A percentile compares a stretch with the other conserved stretches of the same genome.
Evolutionary conservation across 2,888 invertebrate genomes (phyloP).

Genomic region (Diachrysia chrysitis): DNA sequence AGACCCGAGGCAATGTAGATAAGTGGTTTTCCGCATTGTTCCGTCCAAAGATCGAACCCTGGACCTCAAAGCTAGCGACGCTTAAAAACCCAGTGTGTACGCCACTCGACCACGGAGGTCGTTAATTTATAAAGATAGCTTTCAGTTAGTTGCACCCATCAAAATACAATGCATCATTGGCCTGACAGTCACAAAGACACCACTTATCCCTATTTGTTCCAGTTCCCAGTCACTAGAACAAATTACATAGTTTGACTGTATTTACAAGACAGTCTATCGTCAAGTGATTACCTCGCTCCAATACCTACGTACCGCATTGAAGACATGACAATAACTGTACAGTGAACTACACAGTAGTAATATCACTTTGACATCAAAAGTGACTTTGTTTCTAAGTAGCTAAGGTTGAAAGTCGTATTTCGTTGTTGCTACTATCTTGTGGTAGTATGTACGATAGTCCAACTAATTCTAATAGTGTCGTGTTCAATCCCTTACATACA

Average conservation of each 20-base stretch:
- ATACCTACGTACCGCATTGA: conserved; percentile 14
- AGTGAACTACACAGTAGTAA: neutral
- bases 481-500: conserved; percentile 22
- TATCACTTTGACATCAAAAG: neutral
- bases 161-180: neutral
- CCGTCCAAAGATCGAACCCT: too few species aligned
- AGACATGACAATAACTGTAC: conserved; percentile 35
- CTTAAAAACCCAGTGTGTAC: too few species aligned
- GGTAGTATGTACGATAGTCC: neutral
- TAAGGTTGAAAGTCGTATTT: neutral
- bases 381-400: neutral
- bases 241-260: conserved; percentile 6
- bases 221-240: neutral
- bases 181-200: conserved; percentile 4
- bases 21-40: too few species aligned
- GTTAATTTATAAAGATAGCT: too few species aligned
- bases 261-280: conserved; percentile 20
- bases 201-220: conserved; percentile 2
- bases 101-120: too few species aligned
- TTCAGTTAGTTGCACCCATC: too few species aligned
- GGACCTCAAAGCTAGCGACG: too few species aligned
- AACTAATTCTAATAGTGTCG: conserved; percentile 13
- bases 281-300: conserved; percentile 32
- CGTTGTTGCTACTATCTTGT: too few species aligned
- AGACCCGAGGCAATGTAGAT: too few species aligned